Evolutionary conservation across 2,797 vertebrate genomes (phyloP).

Genomic region (Denticeps clupeoides): DNA sequence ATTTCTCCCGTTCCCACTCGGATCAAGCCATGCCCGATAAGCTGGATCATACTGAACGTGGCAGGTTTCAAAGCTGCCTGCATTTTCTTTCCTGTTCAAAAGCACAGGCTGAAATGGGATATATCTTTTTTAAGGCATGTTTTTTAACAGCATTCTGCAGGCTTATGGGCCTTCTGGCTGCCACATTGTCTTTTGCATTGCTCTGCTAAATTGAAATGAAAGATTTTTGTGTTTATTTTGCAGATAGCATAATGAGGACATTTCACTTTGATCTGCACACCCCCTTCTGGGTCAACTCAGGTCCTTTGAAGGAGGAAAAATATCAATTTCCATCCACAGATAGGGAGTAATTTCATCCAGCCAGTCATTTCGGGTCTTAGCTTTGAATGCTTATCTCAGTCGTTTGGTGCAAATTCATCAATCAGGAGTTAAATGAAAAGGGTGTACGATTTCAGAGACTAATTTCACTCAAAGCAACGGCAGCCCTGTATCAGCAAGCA

Average conservation of each 20-base stretch:
- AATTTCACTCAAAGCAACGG: too few species aligned
- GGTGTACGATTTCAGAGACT: too few species aligned
- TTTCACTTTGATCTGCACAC: not conserved
- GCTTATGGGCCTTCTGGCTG: too few species aligned
- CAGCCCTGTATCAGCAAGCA: too few species aligned
- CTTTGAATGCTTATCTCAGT: too few species aligned
- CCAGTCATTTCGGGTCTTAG: too few species aligned
- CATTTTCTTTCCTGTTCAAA: constrained; percentile 25
- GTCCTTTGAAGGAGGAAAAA: constrained; percentile 35
- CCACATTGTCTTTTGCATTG: too few species aligned
- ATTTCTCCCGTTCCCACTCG: not conserved
- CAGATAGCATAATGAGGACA: too few species aligned
- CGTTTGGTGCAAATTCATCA: too few species aligned
- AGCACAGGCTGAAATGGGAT: constrained; percentile 48
- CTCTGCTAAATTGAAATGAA: constrained; percentile 38
- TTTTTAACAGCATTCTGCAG: too few species aligned
- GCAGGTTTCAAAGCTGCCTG: constrained; percentile 34
- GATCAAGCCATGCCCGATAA: constrained; percentile 21
- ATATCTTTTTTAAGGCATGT: constrained; percentile 26
- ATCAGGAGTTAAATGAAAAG: too few species aligned
- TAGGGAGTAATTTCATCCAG: constrained; percentile 32
- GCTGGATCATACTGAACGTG: constrained; percentile 10
- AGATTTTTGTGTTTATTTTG: constrained; percentile 1
- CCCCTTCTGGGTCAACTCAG: constrained; percentile 40
- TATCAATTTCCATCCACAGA: constrained; percentile 35